Conservation (phyloP, 2,113 vertebrate genomes). For the Sciurus niger region DNA sequence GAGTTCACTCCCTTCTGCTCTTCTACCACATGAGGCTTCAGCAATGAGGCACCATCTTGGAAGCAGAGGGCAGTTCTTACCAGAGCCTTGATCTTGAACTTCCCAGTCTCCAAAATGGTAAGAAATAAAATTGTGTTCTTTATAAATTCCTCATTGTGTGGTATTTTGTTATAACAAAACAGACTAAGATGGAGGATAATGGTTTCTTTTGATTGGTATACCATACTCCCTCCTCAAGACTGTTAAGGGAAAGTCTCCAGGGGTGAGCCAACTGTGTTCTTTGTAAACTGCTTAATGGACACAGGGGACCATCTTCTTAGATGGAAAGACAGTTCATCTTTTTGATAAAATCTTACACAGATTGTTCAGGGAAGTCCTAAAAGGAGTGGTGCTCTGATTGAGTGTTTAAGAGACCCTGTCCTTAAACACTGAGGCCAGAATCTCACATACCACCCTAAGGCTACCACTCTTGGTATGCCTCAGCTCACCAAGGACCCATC, state of each 20-base stretch:
- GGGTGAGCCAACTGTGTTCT: not conserved
- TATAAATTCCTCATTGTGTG: not conserved
- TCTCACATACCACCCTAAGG: not conserved
- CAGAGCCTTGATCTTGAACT: not conserved
- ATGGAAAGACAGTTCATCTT: not conserved
- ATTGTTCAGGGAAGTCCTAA: not conserved
- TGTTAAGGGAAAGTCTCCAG: not conserved
- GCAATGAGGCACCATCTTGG: not conserved
- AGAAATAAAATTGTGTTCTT: not conserved
- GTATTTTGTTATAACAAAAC: not conserved
- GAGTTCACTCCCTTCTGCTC: not conserved
- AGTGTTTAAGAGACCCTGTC: not conserved
- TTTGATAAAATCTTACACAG: conserved; percentile 13
- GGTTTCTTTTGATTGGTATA: not conserved
- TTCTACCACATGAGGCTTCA: not conserved
- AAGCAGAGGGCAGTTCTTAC: not conserved
- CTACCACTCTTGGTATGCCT: not conserved
- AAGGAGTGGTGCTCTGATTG: not conserved
- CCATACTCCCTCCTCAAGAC: not conserved
- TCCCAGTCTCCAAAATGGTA: not conserved
- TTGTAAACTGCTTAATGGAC: not conserved
- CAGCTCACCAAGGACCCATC: not conserved
- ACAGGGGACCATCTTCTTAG: not conserved
- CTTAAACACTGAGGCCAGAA: not conserved
- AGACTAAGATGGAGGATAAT: not conserved